A percentile compares a stretch with the other conserved stretches of the same genome.
Evolutionary conservation across 2,888 invertebrate species (phyloP).

Genomic region (Zygogramma bicolorata): DNA sequence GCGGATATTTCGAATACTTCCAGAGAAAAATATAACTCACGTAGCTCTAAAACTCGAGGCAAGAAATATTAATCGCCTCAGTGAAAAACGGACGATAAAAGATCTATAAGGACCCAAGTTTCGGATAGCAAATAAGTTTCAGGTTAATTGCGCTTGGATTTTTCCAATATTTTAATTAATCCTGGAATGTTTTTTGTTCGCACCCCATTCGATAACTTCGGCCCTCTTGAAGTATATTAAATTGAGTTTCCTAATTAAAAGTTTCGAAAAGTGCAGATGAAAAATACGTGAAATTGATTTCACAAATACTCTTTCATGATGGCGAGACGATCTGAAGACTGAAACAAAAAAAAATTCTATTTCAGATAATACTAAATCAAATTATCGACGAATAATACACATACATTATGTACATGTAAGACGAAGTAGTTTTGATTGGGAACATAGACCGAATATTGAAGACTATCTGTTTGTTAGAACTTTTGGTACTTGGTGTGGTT

Average conservation of each 20-base stretch:
- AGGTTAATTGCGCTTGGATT: conserved; percentile 48
- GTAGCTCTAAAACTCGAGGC: too few relatives aligned
- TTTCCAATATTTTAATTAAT: conserved; percentile 55
- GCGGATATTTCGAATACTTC: too few relatives aligned
- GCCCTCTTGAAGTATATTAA: conserved; percentile 58
- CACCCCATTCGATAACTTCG: conserved; percentile 49
- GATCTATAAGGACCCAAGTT: background rate
- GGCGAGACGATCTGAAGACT: background rate
- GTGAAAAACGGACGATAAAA: background rate
- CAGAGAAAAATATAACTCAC: too few relatives aligned
- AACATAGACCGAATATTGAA: too few relatives aligned
- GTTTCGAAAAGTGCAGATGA: conserved; percentile 57
- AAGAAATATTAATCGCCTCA: background rate
- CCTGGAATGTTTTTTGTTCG: conserved; percentile 51
- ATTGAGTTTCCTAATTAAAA: conserved; percentile 63
- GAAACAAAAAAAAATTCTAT: too few relatives aligned
- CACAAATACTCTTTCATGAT: conserved; percentile 29
- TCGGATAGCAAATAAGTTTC: conserved; percentile 9
- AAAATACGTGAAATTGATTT: conserved; percentile 49
- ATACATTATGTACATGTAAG: too few relatives aligned
- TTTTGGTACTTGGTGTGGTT: too few relatives aligned
- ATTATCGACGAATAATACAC: too few relatives aligned
- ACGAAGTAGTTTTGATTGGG: too few relatives aligned
- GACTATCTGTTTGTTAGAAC: too few relatives aligned
- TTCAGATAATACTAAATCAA: too few relatives aligned